Evolutionary conservation across 2,888 invertebrate species (phyloP), one percentile per base, ranked within the genome.

Genomic region (Acrobasis consociella): DNA sequence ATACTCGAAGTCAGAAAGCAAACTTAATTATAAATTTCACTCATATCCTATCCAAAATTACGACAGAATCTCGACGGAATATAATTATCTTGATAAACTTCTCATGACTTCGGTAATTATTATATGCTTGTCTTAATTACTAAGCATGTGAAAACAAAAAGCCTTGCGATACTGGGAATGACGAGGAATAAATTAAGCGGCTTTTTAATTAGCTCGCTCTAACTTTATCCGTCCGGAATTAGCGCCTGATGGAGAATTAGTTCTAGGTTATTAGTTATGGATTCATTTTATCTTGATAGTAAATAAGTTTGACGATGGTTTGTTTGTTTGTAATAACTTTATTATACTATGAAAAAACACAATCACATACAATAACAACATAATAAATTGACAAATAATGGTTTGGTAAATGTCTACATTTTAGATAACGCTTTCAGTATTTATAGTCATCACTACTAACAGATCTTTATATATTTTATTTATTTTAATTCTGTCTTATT

Each of bases 141-240:
- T 56, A 56, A 56, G 42, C 16, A 58, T 56, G 60, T 62, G 53
- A 62, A 63, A 56, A 64, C 37, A 60, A 53, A 37, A 42, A 56
- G 50, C 56, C 51, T 31, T 46, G 31, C 15, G n/a, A 62, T 39
- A 39, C 65, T 58, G 62, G 37, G 67, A 70, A 67, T 66, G 70
- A 62, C 65, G 58, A 62, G 70, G 69, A 72, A 74, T 74, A 69
- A 68, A 71, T 72, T 69, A 69, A 67, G 58, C 67, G 51, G 67
- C 64, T 70, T 69, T 72, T 68, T 69, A 42, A 56, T 56, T 56
- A 13, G 1, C 17, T 22, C 16, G 46, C 8, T 5, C 39, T 16
- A 55, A 39, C 42, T 56, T 42, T 42, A 56, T 56, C 56, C 42
- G 22, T 22, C 9, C 5, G 22, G 46, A 56, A 56, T 17, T 17